phyloP scores from a whole-genome alignment of 2,113 vertebrate genomes.

The Chrysochloris asiatica region DNA sequence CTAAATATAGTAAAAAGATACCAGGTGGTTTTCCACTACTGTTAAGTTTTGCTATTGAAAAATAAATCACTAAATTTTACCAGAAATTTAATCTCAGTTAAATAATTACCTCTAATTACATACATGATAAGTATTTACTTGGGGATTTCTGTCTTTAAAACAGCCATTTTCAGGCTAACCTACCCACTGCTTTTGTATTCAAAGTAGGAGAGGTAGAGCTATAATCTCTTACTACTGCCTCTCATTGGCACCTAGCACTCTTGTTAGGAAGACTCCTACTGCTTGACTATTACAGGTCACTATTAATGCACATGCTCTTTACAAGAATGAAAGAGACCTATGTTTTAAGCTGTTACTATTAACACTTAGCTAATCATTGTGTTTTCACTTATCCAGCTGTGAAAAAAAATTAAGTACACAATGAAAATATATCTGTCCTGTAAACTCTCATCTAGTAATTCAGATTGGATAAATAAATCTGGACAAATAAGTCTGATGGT shows the following conservation, averaged over 20 bases:
- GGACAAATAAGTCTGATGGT: neutral
- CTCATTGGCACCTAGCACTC: fast-evolving
- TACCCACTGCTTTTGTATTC: neutral
- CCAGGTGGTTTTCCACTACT: neutral
- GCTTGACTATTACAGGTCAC: neutral
- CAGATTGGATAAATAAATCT: neutral
- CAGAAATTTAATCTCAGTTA: neutral
- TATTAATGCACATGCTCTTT: neutral
- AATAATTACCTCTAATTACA: neutral
- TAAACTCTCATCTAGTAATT: neutral
- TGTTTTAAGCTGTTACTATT: neutral
- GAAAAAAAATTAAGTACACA: neutral
- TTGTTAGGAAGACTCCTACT: neutral
- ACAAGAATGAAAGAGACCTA: neutral
- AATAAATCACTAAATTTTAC: neutral
- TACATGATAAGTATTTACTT: neutral
- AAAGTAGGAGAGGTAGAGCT: neutral
- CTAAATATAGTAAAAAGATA: neutral
- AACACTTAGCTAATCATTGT: neutral
- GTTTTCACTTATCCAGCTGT: neutral
- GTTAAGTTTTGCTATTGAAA: neutral
- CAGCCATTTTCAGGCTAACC: neutral
- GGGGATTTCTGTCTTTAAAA: neutral
- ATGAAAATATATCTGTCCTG: neutral
- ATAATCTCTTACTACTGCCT: neutral